Base-by-base conservation (phyloP, 2,797 vertebrate species). In the Spheniscus humboldti region DNA sequence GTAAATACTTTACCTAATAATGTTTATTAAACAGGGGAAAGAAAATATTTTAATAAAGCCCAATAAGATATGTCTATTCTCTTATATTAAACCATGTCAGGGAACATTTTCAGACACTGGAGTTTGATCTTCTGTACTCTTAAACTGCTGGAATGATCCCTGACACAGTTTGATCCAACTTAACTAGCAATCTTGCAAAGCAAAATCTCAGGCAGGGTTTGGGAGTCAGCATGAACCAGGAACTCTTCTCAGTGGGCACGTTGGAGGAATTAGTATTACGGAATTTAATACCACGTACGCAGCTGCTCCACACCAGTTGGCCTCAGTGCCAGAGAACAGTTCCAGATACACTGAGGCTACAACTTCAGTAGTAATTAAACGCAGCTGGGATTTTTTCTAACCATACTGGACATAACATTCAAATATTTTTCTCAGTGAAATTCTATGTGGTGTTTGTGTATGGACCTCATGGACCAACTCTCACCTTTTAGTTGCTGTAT, bases 231-330 rank as follows among this genome's bases (percentile, higher is more conserved):
- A 48, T 30, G 55, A 89, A 48, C 15, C 4, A 43, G 39, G 57
- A 47, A 25, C 28, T 18, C 4, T 52, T 77, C 39, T 75, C 39
- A 67, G 7, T 7, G 11, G 30, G 31, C 30, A 25, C 3, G 0
- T 4, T 25, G 18, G 23, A 69, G 37, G 60, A 80, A 85, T 75
- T 48, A 82, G 7, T 31, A 56, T 31, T 59, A 63, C 33, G 35
- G 64, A 92, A 71, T 56, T 77, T 77, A 80, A 72, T 67, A 87
- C 7, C 10, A 22, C 0, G 0, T 43, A 41, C 0, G 0, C 39
- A 84, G 77, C 35, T 92, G 64, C n/a, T 67, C 66, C n/a, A 60
- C 7, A 62, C 4, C 30, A 57, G 20, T 84, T 89, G 66, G 35
- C 35, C 57, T 75, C 39, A 30, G 8, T 67, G 27, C 18, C 39